Percentiles rank a stretch among this genome's conserved stretches.
Conservation (phyloP, 2,113 vertebrate genomes). For the Onychostruthus taczanowskii region DNA sequence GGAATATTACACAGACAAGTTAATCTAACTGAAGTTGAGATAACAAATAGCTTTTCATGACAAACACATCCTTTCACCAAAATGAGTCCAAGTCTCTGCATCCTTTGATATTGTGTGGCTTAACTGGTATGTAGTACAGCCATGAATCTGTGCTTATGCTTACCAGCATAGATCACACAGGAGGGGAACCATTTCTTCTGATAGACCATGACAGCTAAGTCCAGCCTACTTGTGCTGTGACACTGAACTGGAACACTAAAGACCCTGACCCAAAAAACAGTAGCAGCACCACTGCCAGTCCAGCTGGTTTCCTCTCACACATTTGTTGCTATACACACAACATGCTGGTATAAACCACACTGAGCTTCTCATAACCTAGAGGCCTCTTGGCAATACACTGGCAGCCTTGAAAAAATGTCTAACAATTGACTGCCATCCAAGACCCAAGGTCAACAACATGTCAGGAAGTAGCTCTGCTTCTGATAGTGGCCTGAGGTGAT, state of each 20-base stretch:
- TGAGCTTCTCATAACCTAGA: neutral
- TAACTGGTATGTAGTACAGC: neutral
- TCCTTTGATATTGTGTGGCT: neutral
- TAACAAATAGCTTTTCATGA: neutral
- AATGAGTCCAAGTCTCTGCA: neutral
- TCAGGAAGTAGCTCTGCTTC: neutral
- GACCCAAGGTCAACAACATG: neutral
- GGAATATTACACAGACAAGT: neutral
- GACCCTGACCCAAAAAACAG: neutral
- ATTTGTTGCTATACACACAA: neutral
- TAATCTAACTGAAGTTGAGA: neutral
- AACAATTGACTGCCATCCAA: neutral
- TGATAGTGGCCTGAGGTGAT: neutral
- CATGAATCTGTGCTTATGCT: fast-evolving
- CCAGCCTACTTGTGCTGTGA: neutral
- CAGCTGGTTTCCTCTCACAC: neutral
- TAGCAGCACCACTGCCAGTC: neutral
- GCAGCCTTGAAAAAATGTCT: neutral
- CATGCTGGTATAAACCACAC: neutral
- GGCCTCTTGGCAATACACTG: neutral
- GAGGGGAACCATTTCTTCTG: neutral
- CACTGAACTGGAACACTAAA: neutral
- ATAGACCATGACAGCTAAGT: neutral
- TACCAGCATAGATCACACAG: neutral
- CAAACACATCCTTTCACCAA: neutral